Conservation (phyloP, 2,113 vertebrate species). For the Cynocephalus volans region DNA sequence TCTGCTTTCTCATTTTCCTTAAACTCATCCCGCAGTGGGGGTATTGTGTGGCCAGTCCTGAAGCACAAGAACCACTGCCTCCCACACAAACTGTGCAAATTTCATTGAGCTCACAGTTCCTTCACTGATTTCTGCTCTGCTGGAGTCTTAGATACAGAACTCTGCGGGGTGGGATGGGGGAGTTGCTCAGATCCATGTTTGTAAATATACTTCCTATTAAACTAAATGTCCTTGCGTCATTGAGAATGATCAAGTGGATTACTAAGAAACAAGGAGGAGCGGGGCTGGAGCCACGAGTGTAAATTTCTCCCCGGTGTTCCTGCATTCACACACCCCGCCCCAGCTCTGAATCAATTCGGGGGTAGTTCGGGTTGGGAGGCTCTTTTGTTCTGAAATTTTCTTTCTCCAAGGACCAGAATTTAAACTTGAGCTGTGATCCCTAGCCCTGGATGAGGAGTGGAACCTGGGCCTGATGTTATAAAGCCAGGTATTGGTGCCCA, state of each 20-base stretch:
- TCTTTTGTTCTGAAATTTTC: conserved; percentile 27
- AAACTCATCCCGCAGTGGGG: not conserved
- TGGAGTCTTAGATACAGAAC: not conserved
- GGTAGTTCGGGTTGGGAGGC: not conserved
- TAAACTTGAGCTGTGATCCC: conserved; percentile 15
- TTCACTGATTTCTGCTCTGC: conserved; percentile 31
- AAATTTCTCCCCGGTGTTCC: not conserved
- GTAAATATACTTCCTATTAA: not conserved
- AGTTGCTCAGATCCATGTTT: not conserved
- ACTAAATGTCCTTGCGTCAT: not conserved
- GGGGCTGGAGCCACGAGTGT: not conserved
- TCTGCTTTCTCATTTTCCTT: conserved; percentile 73
- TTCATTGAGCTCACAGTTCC: not conserved
- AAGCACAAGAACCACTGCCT: not conserved
- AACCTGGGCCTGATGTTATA: not conserved
- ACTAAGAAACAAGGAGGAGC: conserved; percentile 1
- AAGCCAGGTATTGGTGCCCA: not conserved
- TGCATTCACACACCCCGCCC: not conserved
- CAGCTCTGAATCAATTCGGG: not conserved
- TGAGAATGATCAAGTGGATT: not conserved
- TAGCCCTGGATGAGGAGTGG: not conserved
- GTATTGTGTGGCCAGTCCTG: not conserved
- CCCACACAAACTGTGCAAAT: conserved; percentile 6
- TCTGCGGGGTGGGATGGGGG: too few species aligned
- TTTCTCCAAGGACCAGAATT: conserved; percentile 1